These are phyloP conservation scores for Petrocephalus schoutedeni DNA, from an alignment of 2,797 vertebrate genomes.

Conservation along the genomic window DNA sequence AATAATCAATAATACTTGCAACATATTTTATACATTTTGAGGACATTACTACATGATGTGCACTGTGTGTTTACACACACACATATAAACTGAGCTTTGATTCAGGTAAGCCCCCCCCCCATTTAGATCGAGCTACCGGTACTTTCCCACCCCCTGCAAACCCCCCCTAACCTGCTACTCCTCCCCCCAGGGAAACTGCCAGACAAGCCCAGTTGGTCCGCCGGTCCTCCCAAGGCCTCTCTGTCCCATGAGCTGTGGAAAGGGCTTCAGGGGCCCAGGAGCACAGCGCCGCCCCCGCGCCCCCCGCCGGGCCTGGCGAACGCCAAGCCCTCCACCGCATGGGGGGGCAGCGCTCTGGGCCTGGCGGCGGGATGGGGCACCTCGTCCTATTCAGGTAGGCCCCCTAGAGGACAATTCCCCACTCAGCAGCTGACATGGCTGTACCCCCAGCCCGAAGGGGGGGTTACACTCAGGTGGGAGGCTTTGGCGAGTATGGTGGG, in stretches of 20 bases:
- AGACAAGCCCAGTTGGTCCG: constrained; percentile 67
- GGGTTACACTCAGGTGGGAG: neutral
- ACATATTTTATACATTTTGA: neutral
- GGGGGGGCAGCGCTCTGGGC: constrained; percentile 68
- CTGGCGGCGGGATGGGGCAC: constrained; percentile 65
- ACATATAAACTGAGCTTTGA: neutral
- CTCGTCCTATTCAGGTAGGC: constrained; percentile 71
- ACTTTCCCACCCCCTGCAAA: neutral
- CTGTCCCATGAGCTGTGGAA: constrained; percentile 79
- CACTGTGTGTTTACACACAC: neutral
- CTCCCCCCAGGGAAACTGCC: constrained; percentile 27
- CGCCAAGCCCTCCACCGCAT: constrained; percentile 75
- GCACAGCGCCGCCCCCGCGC: constrained; percentile 70
- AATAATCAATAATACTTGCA: too few relatives aligned
- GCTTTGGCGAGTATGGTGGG: neutral
- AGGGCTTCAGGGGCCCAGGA: constrained; percentile 64
- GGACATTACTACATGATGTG: neutral
- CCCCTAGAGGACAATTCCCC: neutral
- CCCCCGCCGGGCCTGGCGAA: constrained; percentile 75
- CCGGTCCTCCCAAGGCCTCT: constrained; percentile 69
- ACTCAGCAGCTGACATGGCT: neutral
- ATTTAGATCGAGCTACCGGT: neutral
- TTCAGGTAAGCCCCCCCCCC: neutral
- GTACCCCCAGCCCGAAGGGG: too few relatives aligned
- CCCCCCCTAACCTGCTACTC: neutral